Conservation (phyloP, 1,140 invertebrate species). For the Drosophila erecta region DNA sequence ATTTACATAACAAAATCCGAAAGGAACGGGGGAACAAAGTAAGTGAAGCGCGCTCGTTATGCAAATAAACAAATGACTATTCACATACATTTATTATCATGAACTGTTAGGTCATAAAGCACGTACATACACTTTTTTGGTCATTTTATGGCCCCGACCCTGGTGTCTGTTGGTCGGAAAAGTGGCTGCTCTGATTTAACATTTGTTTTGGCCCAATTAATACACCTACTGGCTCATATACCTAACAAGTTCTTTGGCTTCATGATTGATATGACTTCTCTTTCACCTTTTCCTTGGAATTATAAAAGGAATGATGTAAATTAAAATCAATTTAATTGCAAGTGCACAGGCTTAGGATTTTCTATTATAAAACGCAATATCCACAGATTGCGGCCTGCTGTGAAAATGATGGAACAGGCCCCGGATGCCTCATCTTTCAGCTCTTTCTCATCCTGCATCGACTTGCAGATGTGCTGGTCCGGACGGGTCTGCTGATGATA, state of each 20-base stretch:
- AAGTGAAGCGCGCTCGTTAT: conserved; percentile 40
- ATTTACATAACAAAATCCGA: conserved; percentile 49
- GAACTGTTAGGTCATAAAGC: conserved; percentile 46
- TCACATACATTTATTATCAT: conserved; percentile 42
- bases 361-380: background rate
- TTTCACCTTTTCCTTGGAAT: background rate
- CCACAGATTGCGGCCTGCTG: conserved; percentile 22
- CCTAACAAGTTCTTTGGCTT: background rate
- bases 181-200: conserved; percentile 26
- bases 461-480: background rate
- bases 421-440: background rate
- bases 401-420: conserved; percentile 14
- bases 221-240: conserved; percentile 4
- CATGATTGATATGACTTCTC: background rate
- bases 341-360: background rate
- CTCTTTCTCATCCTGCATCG: conserved; percentile 3
- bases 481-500: conserved; percentile 49
- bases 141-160: conserved; percentile 4
- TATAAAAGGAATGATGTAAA: too few relatives aligned
- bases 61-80: conserved; percentile 43
- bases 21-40: conserved; percentile 4
- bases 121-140: conserved; percentile 20
- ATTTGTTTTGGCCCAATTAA: conserved; percentile 8
- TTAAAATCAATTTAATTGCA: background rate
- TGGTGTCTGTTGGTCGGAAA: conserved; percentile 14